These are phyloP conservation scores for Astyanax mexicanus DNA, from an alignment of 2,797 vertebrate genomes.

Conservation along the genomic window DNA sequence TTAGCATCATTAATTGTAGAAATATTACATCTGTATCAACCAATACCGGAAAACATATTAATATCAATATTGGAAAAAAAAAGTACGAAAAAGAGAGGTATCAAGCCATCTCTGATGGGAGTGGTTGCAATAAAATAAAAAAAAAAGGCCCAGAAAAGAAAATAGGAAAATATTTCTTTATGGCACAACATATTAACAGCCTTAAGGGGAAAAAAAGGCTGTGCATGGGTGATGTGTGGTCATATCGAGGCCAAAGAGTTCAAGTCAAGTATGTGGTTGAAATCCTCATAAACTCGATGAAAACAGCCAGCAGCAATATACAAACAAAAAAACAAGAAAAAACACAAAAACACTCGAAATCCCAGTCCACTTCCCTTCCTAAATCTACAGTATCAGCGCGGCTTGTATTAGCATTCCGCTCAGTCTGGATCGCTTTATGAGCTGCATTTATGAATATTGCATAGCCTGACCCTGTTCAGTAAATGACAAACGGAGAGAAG, in stretches of 20 bases:
- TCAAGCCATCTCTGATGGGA: neutral
- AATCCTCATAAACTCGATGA: neutral
- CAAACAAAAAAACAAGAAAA: neutral
- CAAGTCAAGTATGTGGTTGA: neutral
- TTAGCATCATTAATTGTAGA: too few species aligned
- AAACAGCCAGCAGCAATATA: neutral
- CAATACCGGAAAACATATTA: too few species aligned
- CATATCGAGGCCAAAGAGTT: neutral
- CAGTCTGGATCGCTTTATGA: conserved; percentile 2
- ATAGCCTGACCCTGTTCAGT: conserved; percentile 51
- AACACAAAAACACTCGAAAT: neutral
- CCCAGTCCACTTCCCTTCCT: neutral
- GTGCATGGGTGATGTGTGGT: neutral
- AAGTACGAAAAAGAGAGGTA: too few species aligned
- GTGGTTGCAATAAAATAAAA: neutral
- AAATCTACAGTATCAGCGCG: neutral
- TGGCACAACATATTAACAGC: neutral
- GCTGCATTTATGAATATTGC: conserved; percentile 11
- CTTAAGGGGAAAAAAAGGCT: neutral
- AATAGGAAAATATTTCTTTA: neutral
- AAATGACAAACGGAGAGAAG: conserved; percentile 48
- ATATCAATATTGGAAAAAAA: too few species aligned
- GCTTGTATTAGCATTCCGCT: neutral
- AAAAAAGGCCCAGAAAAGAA: neutral
- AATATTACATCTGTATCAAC: too few species aligned